These are phyloP conservation scores for Macquaria ambigua DNA, from an alignment of 2,113 vertebrate genomes.

Conservation along the genomic window DNA sequence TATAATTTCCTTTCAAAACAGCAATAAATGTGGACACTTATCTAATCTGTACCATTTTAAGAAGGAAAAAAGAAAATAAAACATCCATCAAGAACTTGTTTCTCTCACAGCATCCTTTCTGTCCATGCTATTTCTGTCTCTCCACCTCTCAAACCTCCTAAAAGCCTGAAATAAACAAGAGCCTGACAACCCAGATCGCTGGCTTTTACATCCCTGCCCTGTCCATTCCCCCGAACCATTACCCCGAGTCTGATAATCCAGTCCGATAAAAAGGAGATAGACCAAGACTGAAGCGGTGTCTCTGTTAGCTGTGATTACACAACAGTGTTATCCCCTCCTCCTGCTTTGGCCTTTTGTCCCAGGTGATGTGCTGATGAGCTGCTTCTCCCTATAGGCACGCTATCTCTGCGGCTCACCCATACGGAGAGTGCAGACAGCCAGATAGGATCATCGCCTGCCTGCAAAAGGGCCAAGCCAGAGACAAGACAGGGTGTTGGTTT, in stretches of 20 bases:
- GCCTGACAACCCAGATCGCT: constrained; percentile 34
- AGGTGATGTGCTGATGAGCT: constrained; percentile 63
- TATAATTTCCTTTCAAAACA: background rate
- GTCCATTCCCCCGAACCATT: constrained; percentile 57
- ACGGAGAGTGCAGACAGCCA: constrained; percentile 20
- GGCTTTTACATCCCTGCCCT: constrained; percentile 38
- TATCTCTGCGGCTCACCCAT: constrained; percentile 45
- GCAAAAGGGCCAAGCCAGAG: constrained; percentile 26
- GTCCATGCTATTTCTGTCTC: constrained; percentile 20
- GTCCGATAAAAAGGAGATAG: constrained; percentile 52
- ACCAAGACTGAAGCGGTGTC: constrained; percentile 27
- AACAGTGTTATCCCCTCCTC: constrained; percentile 53
- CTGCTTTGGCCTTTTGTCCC: constrained; percentile 66
- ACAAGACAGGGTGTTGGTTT: constrained; percentile 18
- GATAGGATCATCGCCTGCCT: constrained; percentile 57
- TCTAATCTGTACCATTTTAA: background rate
- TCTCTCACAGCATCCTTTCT: background rate
- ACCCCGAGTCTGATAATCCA: constrained; percentile 44
- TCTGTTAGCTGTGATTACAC: constrained; percentile 65
- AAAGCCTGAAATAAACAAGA: constrained; percentile 41
- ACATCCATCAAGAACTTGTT: background rate
- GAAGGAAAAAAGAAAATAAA: background rate
- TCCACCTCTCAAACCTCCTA: constrained; percentile 14
- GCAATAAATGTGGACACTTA: background rate
- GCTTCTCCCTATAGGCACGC: constrained; percentile 33